Evolutionary conservation across 2,888 invertebrate genomes (phyloP), one percentile per base, ranked within the genome.

Genomic region (Abrostola triplasia): DNA sequence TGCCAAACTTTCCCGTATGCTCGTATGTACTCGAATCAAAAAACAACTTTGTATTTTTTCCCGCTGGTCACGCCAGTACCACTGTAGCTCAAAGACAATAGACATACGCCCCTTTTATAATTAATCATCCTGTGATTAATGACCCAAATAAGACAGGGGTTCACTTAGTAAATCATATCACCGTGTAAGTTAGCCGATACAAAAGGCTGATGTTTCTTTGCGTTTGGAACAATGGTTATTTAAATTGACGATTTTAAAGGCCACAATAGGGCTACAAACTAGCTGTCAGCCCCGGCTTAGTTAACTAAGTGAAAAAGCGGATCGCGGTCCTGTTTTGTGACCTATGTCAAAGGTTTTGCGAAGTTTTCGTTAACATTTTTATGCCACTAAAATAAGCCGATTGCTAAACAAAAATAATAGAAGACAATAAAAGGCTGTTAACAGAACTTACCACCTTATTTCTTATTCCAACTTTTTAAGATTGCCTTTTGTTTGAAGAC

Each of bases 51-150:
- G 50, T 68, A 42, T 70, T 77, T 76, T 76, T 72, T 62, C 55
- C 54, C 59, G 56, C 49, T 65, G 72, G 64, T 64, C 74, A 76
- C 69, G 60, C 67, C 71, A 76, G 51, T 36, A 62, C 49, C 77
- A 77, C 65, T 56, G 65, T 49, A 57, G 60, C 41, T 44, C 48
- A 64, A 65, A 80, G 79, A 84, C 85, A 82, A 84, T 80, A 70
- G 74, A 76, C 77, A 79, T 83, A 85, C 87, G 83, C 87, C 86
- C 84, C 76, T 78, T 84, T 81, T 76, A 84, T 85, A 86, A 92
- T 92, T 91, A 92, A 92, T 93, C 92, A 92, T 84, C 41, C 48
- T 48, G 84, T 92, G 93, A 93, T 93, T 92, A 92, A 93, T 93
- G 91, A 88, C 89, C 80, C 81, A 73, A 77, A 72, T 79, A 80